These are phyloP conservation scores for Idris sp. DNA, from an alignment of 1,140 invertebrate species.

Conservation along the genomic window DNA sequence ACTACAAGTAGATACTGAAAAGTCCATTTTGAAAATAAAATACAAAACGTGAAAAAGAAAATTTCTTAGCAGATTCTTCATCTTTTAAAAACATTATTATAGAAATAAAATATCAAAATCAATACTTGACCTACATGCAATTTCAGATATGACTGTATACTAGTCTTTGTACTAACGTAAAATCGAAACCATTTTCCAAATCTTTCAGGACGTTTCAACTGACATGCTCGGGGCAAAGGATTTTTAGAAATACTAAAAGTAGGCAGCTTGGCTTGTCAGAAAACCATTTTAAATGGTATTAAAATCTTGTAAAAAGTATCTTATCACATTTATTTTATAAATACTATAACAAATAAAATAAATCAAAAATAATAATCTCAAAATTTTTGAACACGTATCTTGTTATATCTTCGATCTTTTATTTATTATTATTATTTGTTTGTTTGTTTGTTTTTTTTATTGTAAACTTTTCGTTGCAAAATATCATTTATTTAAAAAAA, in stretches of 20 bases:
- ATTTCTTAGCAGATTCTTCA: background rate
- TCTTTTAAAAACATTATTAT: background rate
- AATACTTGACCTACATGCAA: background rate
- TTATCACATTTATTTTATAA: no score
- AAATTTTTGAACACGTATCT: no score
- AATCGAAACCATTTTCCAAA: constrained; percentile 7
- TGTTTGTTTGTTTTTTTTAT: no score
- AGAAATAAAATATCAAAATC: constrained; percentile 6
- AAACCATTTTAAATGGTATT: no score
- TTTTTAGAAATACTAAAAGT: background rate
- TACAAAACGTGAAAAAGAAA: background rate
- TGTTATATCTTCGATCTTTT: no score
- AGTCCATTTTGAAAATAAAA: background rate
- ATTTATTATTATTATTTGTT: no score
- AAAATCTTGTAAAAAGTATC: no score
- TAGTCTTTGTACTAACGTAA: background rate
- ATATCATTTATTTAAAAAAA: no score
- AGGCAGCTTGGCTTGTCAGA: background rate
- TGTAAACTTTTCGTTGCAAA: no score
- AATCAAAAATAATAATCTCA: no score
- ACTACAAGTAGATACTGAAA: background rate
- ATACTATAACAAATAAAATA: no score
- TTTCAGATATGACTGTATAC: constrained; percentile 4
- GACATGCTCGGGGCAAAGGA: background rate
- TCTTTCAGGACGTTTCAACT: constrained; percentile 5